Conservation (phyloP, 53 echinoderm and acorn worm genomes). For the Stichopus horrens region DNA sequence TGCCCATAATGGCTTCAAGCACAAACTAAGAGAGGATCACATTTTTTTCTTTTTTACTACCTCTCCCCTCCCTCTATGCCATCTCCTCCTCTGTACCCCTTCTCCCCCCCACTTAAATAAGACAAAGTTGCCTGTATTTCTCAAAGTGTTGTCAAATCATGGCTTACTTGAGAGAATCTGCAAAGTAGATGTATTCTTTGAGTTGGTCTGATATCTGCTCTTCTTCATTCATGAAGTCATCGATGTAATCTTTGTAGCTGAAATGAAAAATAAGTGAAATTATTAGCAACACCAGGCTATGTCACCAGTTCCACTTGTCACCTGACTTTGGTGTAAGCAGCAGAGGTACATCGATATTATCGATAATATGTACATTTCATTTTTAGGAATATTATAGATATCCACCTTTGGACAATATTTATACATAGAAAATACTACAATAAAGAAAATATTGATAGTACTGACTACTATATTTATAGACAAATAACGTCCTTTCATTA, state of each 20-base stretch:
- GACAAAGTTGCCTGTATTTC: neutral
- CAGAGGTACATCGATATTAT: too few relatives aligned
- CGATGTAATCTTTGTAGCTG: constrained; percentile 96
- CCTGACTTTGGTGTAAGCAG: too few relatives aligned
- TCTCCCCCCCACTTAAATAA: neutral
- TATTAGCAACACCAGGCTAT: too few relatives aligned
- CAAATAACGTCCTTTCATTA: too few relatives aligned
- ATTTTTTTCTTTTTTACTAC: neutral
- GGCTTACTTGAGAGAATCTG: constrained; percentile 93
- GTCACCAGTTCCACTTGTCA: too few relatives aligned
- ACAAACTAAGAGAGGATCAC: neutral
- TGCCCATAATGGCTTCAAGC: too few relatives aligned
- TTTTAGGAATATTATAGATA: too few relatives aligned
- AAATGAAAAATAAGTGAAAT: neutral
- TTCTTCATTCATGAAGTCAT: constrained; percentile 92
- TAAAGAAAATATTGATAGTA: too few relatives aligned
- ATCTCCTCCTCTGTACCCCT: neutral
- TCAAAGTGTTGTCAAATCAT: neutral
- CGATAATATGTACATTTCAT: too few relatives aligned
- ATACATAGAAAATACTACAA: too few relatives aligned
- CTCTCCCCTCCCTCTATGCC: neutral
- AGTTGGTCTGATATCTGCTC: constrained; percentile 96
- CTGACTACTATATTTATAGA: too few relatives aligned
- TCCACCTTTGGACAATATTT: too few relatives aligned
- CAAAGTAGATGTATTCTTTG: constrained; percentile 97